Base-by-base conservation (phyloP, 2,888 invertebrate species). In the Schizaphis graminum region DNA sequence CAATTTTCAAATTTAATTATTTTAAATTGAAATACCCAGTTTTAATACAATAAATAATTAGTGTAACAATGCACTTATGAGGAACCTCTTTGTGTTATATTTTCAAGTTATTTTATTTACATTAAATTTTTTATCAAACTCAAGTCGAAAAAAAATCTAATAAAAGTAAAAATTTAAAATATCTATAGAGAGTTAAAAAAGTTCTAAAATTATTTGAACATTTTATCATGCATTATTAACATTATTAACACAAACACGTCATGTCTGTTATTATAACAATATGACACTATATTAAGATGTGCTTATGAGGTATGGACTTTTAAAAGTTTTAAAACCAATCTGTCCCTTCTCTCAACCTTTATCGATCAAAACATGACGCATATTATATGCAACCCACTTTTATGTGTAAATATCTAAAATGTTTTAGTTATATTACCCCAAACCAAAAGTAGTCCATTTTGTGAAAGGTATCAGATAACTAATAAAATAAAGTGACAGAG, bases 361-460 rank as follows among this genome's bases (percentile, higher is more conserved):
- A n/a, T n/a, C 13, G 13, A 61, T 61, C 8, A 61, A 61, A 61
- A 61, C n/a, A n/a, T 61, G n/a, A n/a, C n/a, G n/a, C 4, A 61
- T 61, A n/a, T 13, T 67, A 67, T 11, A 53, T 11, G 53, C 56
- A 89, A 90, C 61, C 44, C n/a, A 61, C 47, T 67, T 61, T 89
- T 47, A 67, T n/a, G 61, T 47, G 26, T 26, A 44, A n/a, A 90
- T 90, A 16, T 90, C 44, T 47, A 84, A 91, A 84, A 91, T 53
- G 44, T 56, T 56, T 44, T 26, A 57, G 85, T 57, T 16, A 86
- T 57, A 44, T 57, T 41, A n/a, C n/a, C n/a, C n/a, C 53, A n/a
- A 57, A 57, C 41, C 8, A 91, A 86, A 91, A 91, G 91, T 91
- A 91, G 91, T 85, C 85, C 91, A 86, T 56, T 85, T 44, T 57